Evolutionary conservation across 1,140 invertebrate genomes (phyloP).

Genomic region (Heliconius melpomene): DNA sequence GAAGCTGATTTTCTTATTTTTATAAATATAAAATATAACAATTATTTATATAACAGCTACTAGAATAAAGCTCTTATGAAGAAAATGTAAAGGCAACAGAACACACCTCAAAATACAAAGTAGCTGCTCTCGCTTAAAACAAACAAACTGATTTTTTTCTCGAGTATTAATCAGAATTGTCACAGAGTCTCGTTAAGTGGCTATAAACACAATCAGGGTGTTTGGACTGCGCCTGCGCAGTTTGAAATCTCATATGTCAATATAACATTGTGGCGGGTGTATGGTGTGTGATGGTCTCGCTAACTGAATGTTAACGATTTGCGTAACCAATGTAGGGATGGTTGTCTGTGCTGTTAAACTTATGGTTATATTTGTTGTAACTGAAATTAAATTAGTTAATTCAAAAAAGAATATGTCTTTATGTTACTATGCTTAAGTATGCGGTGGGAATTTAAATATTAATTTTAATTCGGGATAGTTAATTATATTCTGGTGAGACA

Average conservation of each 20-base stretch:
- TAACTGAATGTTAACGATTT: constrained; percentile 71
- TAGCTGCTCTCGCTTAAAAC: constrained; percentile 74
- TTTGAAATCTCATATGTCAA: constrained; percentile 67
- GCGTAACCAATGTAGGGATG: constrained; percentile 54
- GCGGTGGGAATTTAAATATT: no score
- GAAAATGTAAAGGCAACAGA: constrained; percentile 35
- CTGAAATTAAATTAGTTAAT: no score
- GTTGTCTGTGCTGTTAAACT: neutral
- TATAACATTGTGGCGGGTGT: constrained; percentile 61
- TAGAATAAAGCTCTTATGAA: neutral
- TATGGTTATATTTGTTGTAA: no score
- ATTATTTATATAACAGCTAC: neutral
- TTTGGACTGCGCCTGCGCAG: constrained; percentile 73
- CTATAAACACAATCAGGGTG: constrained; percentile 78
- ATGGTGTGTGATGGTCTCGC: constrained; percentile 60
- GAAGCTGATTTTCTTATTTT: no score
- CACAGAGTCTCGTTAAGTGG: constrained; percentile 74
- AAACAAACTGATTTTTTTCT: constrained; percentile 71
- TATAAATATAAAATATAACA: no score
- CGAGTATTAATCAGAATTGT: constrained; percentile 76
- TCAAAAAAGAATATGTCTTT: no score
- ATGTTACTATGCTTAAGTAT: no score
- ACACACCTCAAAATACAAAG: constrained; percentile 63
- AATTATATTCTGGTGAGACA: no score
- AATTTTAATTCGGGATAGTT: no score